phyloP scores from a whole-genome alignment of 2,888 invertebrate genomes.

The Plemyria rubiginata region DNA sequence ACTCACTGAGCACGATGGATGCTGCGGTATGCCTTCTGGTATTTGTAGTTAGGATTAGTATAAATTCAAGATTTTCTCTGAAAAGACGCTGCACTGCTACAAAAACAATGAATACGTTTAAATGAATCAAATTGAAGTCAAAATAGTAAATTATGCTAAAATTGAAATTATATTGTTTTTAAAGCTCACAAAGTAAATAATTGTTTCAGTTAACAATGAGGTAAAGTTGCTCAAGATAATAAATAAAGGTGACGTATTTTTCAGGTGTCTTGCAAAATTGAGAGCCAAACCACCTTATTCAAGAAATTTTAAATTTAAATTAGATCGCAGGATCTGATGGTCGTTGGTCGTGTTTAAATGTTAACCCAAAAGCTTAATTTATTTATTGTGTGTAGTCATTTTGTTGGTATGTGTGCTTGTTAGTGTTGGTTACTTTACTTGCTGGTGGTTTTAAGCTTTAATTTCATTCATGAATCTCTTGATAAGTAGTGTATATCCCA shows the following conservation, averaged over 20 bases:
- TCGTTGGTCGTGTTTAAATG: slow-evolving; percentile 49
- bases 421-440: slow-evolving; percentile 37
- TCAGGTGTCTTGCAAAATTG: slow-evolving; percentile 50
- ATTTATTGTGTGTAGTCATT: slow-evolving; percentile 39
- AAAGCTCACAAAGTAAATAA: slow-evolving; percentile 43
- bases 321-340: slow-evolving; percentile 43
- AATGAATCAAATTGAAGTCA: slow-evolving; percentile 3
- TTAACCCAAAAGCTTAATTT: slow-evolving; percentile 48
- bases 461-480: slow-evolving; percentile 33
- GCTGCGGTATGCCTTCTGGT: slow-evolving; percentile 17
- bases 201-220: slow-evolving; percentile 53
- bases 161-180: slow-evolving; percentile 5
- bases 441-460: slow-evolving; percentile 28
- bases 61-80: too few relatives aligned
- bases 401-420: slow-evolving; percentile 37
- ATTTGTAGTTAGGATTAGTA: slow-evolving; percentile 27
- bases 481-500: background rate
- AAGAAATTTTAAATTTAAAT: slow-evolving; percentile 54
- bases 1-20: slow-evolving; percentile 19
- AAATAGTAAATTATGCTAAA: background rate
- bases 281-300: slow-evolving; percentile 33
- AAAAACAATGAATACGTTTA: slow-evolving; percentile 3
- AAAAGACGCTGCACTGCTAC: slow-evolving; percentile 7
- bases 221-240: slow-evolving; percentile 52
- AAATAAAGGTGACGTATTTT: slow-evolving; percentile 50